Evolutionary conservation across 2,797 vertebrate species (phyloP).

Genomic region (Pangasius larnaudii): DNA sequence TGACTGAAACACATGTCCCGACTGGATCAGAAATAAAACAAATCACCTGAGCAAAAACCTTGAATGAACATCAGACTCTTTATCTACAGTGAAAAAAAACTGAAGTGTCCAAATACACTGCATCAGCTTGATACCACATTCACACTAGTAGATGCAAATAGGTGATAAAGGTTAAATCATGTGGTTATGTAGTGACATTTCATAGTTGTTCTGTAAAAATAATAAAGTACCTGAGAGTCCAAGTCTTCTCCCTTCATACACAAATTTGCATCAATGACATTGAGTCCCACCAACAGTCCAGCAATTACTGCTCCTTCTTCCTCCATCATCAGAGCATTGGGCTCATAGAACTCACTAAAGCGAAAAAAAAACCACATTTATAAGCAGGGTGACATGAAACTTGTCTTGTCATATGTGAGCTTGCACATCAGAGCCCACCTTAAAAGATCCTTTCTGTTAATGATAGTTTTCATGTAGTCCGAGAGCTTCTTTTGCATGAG

Average conservation of each 20-base stretch:
- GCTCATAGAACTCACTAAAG: slow-evolving; percentile 79
- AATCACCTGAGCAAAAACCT: neutral
- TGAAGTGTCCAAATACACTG: neutral
- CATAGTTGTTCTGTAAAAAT: neutral
- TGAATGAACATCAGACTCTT: neutral
- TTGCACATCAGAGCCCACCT: slow-evolving; percentile 74
- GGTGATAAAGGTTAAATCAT: neutral
- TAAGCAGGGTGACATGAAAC: neutral
- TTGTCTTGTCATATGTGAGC: neutral
- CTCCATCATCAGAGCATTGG: slow-evolving; percentile 98
- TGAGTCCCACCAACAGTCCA: slow-evolving; percentile 92
- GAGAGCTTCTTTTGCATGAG: slow-evolving; percentile 99
- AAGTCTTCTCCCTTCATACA: slow-evolving; percentile 99
- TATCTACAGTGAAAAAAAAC: neutral
- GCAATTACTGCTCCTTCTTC: slow-evolving; percentile 98
- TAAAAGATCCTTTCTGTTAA: slow-evolving; percentile 97
- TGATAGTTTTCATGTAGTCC: slow-evolving; percentile 98
- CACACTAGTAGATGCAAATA: neutral
- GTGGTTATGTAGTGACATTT: neutral
- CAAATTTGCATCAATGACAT: slow-evolving; percentile 98
- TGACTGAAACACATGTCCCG: neutral
- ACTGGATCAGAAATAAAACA: neutral
- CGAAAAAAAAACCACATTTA: neutral
- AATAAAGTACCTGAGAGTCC: slow-evolving; percentile 88
- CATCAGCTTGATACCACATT: neutral